Conservation (phyloP, 64 coral and sea anemone genomes). For the Hydrozoanthus tunicans region DNA sequence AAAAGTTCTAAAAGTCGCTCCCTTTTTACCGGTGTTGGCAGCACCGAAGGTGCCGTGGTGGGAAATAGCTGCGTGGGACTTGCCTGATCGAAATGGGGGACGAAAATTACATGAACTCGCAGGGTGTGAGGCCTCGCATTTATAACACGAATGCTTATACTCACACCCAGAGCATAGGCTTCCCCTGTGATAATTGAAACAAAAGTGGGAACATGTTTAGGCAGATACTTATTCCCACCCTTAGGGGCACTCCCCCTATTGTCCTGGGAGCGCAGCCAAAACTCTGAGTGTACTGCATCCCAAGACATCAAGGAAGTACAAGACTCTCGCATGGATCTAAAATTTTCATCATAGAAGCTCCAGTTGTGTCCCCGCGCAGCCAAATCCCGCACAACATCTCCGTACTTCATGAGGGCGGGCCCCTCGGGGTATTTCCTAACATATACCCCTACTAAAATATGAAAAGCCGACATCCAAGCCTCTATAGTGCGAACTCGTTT, state of each 20-base stretch:
- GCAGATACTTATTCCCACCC: neutral
- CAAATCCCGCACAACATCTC: conserved; percentile 27
- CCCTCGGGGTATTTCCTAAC: neutral
- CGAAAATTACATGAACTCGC: neutral
- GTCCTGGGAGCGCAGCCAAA: neutral
- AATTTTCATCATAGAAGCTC: conserved; percentile 36
- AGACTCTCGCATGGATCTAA: conserved; percentile 11
- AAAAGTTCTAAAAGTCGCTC: neutral
- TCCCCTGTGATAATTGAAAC: neutral
- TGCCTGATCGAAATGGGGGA: too few species aligned
- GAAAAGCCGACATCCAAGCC: neutral
- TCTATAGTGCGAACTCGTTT: neutral
- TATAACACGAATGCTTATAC: neutral
- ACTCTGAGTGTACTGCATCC: neutral
- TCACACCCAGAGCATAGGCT: neutral
- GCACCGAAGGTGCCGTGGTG: too few species aligned
- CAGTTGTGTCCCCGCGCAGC: conserved; percentile 6
- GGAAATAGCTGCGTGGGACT: too few species aligned
- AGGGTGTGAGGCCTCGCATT: neutral
- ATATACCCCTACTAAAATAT: neutral
- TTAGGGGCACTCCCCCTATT: neutral
- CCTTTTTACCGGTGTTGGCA: neutral
- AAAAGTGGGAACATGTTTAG: neutral
- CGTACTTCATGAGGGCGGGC: conserved; percentile 10
- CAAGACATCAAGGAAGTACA: neutral